Percentiles rank a stretch among this genome's conserved stretches.
These are phyloP conservation scores for Hyposoter didymator DNA, from an alignment of 2,888 invertebrate genomes.

Conservation along the genomic window DNA sequence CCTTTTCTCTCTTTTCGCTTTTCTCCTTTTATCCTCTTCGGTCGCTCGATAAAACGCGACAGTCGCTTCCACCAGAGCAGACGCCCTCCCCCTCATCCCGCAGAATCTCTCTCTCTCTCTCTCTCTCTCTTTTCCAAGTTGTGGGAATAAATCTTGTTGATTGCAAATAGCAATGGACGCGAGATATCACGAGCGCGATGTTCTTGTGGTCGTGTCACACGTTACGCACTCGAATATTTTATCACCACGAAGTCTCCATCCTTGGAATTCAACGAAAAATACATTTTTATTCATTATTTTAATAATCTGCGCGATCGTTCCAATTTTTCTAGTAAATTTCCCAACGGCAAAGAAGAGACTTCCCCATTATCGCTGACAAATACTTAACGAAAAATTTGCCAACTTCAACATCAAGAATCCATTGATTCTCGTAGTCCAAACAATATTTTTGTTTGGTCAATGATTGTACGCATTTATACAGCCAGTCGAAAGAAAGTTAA, in stretches of 20 bases:
- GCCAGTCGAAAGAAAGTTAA: neutral
- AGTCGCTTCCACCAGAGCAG: slow-evolving; percentile 29
- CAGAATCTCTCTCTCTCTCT: neutral
- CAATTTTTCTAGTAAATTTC: too few species aligned
- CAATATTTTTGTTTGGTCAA: neutral
- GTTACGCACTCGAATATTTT: neutral
- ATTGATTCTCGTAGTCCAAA: neutral
- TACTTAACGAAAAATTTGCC: too few species aligned
- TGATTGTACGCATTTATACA: neutral
- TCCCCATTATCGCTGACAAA: too few species aligned
- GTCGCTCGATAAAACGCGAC: slow-evolving; percentile 59
- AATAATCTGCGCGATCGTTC: too few species aligned
- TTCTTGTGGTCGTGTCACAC: neutral
- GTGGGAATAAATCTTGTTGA: slow-evolving; percentile 17
- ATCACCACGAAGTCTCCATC: too few species aligned
- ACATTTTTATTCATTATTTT: too few species aligned
- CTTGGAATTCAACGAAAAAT: too few species aligned
- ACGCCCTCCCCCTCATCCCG: too few species aligned
- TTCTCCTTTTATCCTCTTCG: slow-evolving; percentile 17
- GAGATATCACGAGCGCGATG: neutral
- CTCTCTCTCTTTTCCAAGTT: neutral
- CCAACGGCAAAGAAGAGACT: too few species aligned
- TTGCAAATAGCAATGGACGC: slow-evolving; percentile 11
- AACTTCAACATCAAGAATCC: too few species aligned
- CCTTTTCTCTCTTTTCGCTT: slow-evolving; percentile 22